A percentile compares a stretch with the other conserved stretches of the same genome.
phyloP scores from a whole-genome alignment of 2,797 vertebrate species.

The Buceros bicornis region DNA sequence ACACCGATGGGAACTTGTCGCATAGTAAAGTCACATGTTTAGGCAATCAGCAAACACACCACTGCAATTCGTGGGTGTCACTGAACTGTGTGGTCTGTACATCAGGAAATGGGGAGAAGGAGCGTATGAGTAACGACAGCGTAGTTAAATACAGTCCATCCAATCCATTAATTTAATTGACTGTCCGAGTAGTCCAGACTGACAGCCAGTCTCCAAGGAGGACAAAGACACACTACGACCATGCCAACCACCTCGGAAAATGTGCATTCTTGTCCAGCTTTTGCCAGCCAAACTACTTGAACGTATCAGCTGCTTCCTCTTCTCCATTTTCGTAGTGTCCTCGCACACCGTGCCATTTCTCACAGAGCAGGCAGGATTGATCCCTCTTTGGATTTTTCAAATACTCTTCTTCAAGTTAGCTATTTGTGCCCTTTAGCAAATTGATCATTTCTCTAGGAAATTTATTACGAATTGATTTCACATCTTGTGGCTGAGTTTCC shows the following conservation, averaged over 20 bases:
- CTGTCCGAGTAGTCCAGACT: background rate
- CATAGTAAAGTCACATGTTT: background rate
- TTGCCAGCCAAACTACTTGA: background rate
- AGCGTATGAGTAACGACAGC: rapidly evolving
- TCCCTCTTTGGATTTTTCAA: background rate
- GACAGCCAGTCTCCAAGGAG: background rate
- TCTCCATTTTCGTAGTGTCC: background rate
- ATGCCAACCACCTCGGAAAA: background rate
- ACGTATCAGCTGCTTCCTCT: background rate
- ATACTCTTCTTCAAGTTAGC: background rate
- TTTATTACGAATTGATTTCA: slow-evolving; percentile 40
- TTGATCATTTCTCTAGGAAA: slow-evolving; percentile 16
- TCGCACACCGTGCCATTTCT: background rate
- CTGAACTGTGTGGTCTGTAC: background rate
- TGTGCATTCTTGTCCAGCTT: background rate
- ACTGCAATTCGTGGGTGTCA: background rate
- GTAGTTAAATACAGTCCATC: background rate
- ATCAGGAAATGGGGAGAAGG: background rate
- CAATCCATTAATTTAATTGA: background rate
- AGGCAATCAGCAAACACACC: background rate
- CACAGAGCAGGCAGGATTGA: background rate
- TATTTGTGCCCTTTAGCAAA: slow-evolving; percentile 15
- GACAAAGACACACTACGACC: background rate
- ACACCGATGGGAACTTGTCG: background rate
- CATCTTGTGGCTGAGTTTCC: background rate